Base-by-base conservation (phyloP, 2,888 invertebrate species). In the Halictus quadricinctus region DNA sequence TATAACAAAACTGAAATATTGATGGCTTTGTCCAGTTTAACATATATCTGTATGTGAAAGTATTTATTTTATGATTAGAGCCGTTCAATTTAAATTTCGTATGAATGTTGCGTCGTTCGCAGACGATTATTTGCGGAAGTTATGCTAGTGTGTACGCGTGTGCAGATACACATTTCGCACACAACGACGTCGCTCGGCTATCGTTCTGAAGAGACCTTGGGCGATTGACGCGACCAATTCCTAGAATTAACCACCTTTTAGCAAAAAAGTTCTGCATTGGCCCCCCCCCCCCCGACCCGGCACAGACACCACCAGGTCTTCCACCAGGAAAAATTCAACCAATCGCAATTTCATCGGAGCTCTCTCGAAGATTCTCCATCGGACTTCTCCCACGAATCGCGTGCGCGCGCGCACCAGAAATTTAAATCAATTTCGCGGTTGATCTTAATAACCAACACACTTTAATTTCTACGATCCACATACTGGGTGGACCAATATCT, bases 331-430 rank as follows among this genome's bases (percentile, higher is more conserved):
- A 69, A 69, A 69, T 69, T 41, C 69, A 13, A 69, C 41, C 69
- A 69, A 43, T 69, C 41, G 69, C 69, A 69, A 69, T 69, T 69
- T 69, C 69, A 69, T 69, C 69, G 36, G 69, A 43, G n/a, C 41
- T 21, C 21, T n/a, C 69, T 4, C 10, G 54, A 69, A 69, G 41
- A 69, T 41, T 69, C 41, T 21, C 43, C n/a, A 69, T 43, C 12
- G 12, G 41, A 21, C 69, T n/a, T 21, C 10, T 10, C 18, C 10
- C 5, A n/a, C n/a, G 69, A 69, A 21, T 21, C 7, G 21, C 41
- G 66, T 29, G 29, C 21, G 50, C 50, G 18, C 54, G 66, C 21
- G 50, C 54, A 8, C 54, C 43, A 43, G 69, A 69, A 69, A 69
- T 69, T 69, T 41, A 69, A 69, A 69, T 69, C 69, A 43, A 69